Base-by-base conservation (phyloP, 2,797 vertebrate genomes). In the Ctenopoma multispine region DNA sequence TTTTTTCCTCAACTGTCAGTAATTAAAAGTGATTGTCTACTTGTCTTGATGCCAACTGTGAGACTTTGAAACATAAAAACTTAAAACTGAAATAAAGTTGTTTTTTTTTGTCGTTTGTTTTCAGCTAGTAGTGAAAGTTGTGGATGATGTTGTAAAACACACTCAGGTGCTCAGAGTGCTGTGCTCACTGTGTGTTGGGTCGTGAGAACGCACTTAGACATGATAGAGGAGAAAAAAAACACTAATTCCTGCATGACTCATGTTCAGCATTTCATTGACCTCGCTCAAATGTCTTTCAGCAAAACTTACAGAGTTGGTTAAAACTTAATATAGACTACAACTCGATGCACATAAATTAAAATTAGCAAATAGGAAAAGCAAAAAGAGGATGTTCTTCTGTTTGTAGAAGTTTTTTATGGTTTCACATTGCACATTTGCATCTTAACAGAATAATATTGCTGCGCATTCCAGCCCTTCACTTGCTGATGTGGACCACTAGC, bases 21-120 rank as follows among this genome's bases (percentile, higher is more conserved):
- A 81, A 88, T 88, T 82, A 90, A 87, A 90, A 80, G 58, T 77
- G 67, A 89, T 87, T 88, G 78, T 85, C 57, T 83, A 18, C 61
- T 72, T 72, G n/a, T 80, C 78, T 78, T 55, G 0, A 4, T 78
- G 70, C 50, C 77, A 80, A 65, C 40, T 63, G 17, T 46, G 41
- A 60, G 68, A 70, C 41, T 57, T 64, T n/a, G 0, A 80, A 66
- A 77, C 14, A 38, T 31, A 50, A 23, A 66, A 54, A 41, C 5
- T 24, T 40, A 4, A 64, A 61, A 51, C 1, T 40, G 13, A 40
- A 17, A 5, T 40, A 13, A 29, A 29, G 9, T 38, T 40, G 14
- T 40, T 15, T 41, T 41, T 41, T 17, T 43, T 31, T 47, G 17
- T 48, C 0, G 56, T 46, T 53, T 78, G 41, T 72, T 79, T 72